Conservation (phyloP, 2,797 vertebrate species). For the Microctenopoma lineatum region DNA sequence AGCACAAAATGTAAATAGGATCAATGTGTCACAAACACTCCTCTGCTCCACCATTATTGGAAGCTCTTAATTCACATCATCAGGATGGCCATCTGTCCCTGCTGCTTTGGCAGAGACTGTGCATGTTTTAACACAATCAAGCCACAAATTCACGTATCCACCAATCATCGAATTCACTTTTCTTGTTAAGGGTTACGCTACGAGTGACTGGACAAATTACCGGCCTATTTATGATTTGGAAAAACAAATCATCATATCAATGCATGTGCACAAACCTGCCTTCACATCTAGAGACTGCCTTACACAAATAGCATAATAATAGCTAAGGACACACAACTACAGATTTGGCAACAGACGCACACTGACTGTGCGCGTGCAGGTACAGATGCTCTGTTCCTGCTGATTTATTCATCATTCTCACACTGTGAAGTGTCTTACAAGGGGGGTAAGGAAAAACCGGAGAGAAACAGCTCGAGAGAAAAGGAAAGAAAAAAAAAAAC, state of each 20-base stretch:
- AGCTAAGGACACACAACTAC: neutral
- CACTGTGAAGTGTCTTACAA: neutral
- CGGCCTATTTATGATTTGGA: no score
- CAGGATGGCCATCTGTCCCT: no score
- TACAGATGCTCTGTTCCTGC: neutral
- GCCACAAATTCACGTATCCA: neutral
- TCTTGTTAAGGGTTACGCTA: no score
- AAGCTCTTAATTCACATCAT: neutral
- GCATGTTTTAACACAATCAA: neutral
- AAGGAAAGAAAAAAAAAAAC: neutral
- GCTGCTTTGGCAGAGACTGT: no score
- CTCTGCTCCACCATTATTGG: neutral
- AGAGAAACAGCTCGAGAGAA: no score
- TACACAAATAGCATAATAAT: neutral
- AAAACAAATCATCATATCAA: neutral
- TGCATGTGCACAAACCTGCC: neutral
- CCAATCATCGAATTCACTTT: no score
- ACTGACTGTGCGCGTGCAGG: constrained; percentile 11
- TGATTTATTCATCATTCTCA: constrained; percentile 35
- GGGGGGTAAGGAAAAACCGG: no score
- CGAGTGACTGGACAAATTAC: no score
- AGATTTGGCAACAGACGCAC: neutral
- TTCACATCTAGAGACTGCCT: neutral
- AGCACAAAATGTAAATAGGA: neutral
- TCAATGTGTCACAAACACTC: neutral